Conservation (phyloP, 2,113 vertebrate genomes). For the Psittacula cyanocephala region DNA sequence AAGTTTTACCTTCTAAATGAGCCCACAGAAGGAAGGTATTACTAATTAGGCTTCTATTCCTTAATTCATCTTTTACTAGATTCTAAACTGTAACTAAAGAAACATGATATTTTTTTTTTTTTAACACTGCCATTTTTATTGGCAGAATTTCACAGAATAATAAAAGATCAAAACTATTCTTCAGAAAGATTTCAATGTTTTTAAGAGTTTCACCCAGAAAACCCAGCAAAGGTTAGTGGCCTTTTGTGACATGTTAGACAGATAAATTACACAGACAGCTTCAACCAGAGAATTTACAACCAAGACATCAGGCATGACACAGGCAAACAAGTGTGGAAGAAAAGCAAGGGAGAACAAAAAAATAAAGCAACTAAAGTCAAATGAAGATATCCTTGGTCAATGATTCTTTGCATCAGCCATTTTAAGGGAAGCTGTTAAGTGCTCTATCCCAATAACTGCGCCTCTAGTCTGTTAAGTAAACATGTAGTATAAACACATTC, state of each 20-base stretch:
- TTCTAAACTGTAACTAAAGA: neutral
- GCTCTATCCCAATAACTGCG: neutral
- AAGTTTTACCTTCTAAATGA: conserved; percentile 72
- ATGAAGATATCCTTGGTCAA: neutral
- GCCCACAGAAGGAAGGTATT: conserved; percentile 70
- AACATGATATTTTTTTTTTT: neutral
- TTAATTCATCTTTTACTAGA: neutral
- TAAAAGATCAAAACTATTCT: neutral
- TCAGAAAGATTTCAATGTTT: neutral
- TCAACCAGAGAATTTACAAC: neutral
- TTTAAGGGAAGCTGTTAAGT: neutral
- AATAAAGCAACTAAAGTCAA: neutral
- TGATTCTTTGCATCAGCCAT: neutral
- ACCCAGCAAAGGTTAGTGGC: neutral
- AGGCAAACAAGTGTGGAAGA: neutral
- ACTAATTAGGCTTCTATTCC: conserved; percentile 20
- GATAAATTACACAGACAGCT: neutral
- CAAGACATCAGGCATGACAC: neutral
- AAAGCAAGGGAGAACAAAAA: neutral
- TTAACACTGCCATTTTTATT: neutral
- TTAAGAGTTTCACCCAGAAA: neutral
- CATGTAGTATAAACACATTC: neutral
- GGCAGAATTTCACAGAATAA: neutral
- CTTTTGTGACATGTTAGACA: neutral
- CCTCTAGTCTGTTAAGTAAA: neutral